Evolutionary conservation across 2,888 invertebrate species (phyloP).

Genomic region (Charanyca ferruginea): DNA sequence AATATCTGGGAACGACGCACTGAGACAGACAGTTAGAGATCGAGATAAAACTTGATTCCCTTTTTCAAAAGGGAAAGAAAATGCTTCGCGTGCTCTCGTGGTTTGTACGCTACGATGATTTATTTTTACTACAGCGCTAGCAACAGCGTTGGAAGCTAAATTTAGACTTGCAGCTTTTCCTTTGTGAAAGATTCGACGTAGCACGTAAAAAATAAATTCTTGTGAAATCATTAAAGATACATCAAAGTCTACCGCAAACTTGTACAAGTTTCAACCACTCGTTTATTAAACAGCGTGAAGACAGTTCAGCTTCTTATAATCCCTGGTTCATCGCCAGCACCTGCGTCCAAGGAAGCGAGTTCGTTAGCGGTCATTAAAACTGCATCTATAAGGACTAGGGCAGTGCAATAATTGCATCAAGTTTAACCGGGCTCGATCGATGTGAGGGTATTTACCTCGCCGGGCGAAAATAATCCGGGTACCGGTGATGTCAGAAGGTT

Average conservation of each 20-base stretch:
- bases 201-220: slow-evolving; percentile 17
- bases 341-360: slow-evolving; percentile 36
- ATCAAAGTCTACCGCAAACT: slow-evolving; percentile 47
- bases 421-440: slow-evolving; percentile 90
- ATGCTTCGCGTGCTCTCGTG: slow-evolving; percentile 58
- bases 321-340: slow-evolving; percentile 26
- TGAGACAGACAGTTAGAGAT: slow-evolving; percentile 47
- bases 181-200: slow-evolving; percentile 24
- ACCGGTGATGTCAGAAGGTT: slow-evolving; percentile 87
- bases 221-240: slow-evolving; percentile 32
- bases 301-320: slow-evolving; percentile 24
- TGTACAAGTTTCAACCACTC: slow-evolving; percentile 23
- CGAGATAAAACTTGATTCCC: slow-evolving; percentile 52
- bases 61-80: slow-evolving; percentile 57
- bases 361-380: slow-evolving; percentile 74
- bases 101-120: slow-evolving; percentile 48
- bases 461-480: slow-evolving; percentile 91
- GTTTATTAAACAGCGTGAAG: slow-evolving; percentile 43
- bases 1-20: slow-evolving; percentile 28
- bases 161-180: slow-evolving; percentile 40
- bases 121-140: slow-evolving; percentile 44
- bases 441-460: slow-evolving; percentile 91
- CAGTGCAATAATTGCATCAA: slow-evolving; percentile 91
- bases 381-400: slow-evolving; percentile 85
- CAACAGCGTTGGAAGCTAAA: slow-evolving; percentile 39